These are phyloP conservation scores for Dreissena rostriformis DNA, from an alignment of 1,140 invertebrate species.

Conservation along the genomic window DNA sequence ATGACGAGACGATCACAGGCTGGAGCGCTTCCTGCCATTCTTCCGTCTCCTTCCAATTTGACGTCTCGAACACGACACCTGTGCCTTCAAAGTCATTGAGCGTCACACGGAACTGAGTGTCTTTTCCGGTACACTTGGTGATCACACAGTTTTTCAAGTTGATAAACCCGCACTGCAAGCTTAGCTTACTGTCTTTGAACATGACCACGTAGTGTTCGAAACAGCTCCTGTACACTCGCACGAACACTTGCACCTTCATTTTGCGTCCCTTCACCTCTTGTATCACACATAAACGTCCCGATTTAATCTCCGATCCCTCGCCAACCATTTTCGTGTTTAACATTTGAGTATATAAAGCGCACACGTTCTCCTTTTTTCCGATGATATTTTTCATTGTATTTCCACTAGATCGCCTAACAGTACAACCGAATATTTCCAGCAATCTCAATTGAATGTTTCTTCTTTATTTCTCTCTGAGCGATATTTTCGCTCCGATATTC, in stretches of 20 bases:
- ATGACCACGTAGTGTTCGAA: slow-evolving; percentile 60
- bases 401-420: too few species aligned
- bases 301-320: slow-evolving; percentile 50
- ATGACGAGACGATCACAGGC: slow-evolving; percentile 34
- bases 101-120: slow-evolving; percentile 50
- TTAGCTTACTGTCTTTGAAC: slow-evolving; percentile 54
- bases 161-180: slow-evolving; percentile 49
- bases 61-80: slow-evolving; percentile 50
- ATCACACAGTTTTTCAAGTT: slow-evolving; percentile 60
- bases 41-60: slow-evolving; percentile 2
- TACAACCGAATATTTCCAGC: not conserved
- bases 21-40: slow-evolving; percentile 53
- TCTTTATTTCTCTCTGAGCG: not conserved
- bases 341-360: slow-evolving; percentile 27
- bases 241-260: slow-evolving; percentile 47
- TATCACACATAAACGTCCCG: slow-evolving; percentile 50
- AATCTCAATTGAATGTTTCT: not conserved
- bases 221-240: slow-evolving; percentile 59
- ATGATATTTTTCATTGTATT: slow-evolving; percentile 48
- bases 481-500: not conserved
- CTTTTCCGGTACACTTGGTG: slow-evolving; percentile 7
- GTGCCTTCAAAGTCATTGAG: slow-evolving; percentile 59
- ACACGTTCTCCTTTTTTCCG: not conserved
- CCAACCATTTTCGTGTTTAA: slow-evolving; percentile 4
- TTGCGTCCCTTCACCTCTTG: slow-evolving; percentile 36